Conservation (phyloP, 2,888 invertebrate species). For the Eristalinus aeneus region DNA sequence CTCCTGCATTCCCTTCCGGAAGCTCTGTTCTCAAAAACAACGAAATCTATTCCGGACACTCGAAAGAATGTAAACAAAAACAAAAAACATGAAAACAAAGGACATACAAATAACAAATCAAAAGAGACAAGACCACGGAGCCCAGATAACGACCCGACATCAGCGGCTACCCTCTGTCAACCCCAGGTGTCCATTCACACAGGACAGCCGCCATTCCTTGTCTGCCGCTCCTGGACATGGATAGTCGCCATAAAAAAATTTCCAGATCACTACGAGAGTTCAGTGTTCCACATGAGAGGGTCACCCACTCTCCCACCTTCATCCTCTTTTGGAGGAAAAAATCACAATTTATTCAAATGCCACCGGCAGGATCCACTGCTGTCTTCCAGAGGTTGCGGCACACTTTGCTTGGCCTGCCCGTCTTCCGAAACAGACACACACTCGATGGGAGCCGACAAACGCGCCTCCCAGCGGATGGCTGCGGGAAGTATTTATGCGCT, state of each 20-base stretch:
- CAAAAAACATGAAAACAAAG: not conserved
- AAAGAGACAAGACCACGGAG: not conserved
- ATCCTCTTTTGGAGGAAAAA: not conserved
- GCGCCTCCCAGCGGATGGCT: not conserved
- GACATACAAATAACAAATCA: not conserved
- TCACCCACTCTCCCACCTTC: not conserved
- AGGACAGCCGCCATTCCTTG: conserved; percentile 34
- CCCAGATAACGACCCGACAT: not conserved
- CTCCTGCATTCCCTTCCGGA: not conserved
- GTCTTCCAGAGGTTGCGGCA: not conserved
- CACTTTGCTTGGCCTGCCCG: not conserved
- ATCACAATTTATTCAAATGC: conserved; percentile 50
- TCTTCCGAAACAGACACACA: not conserved
- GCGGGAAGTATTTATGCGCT: conserved; percentile 35
- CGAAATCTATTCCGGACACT: not conserved
- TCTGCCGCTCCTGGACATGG: conserved; percentile 20
- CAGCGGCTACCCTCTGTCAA: not conserved
- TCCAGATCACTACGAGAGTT: conserved; percentile 39
- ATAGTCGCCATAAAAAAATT: conserved; percentile 20
- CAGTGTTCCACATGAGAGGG: not conserved
- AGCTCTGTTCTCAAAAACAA: not conserved
- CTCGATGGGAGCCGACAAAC: not conserved
- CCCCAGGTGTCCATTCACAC: conserved; percentile 26
- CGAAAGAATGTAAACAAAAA: not conserved
- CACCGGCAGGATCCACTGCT: conserved; percentile 27